These are phyloP conservation scores for Tyrannus savana DNA, from an alignment of 2,113 vertebrate species.

Conservation along the genomic window DNA sequence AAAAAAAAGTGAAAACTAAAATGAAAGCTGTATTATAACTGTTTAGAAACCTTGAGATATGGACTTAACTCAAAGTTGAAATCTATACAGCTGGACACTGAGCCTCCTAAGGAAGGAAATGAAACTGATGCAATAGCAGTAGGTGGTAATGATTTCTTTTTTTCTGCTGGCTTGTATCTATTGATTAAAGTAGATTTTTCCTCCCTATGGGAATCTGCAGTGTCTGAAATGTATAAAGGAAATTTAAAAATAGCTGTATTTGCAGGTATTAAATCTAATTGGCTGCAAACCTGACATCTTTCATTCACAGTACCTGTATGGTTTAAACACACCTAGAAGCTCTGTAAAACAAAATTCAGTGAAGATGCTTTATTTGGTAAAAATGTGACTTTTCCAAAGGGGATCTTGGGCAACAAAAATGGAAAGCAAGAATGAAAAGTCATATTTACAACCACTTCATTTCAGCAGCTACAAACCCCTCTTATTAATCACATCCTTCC, in stretches of 20 bases:
- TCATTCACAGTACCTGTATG: background rate
- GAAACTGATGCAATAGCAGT: background rate
- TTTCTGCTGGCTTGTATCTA: background rate
- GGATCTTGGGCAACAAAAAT: background rate
- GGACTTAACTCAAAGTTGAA: background rate
- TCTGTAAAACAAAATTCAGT: background rate
- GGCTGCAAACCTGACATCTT: background rate
- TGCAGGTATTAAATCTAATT: slow-evolving; percentile 1
- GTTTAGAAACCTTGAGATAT: background rate
- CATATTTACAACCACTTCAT: background rate
- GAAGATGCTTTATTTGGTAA: background rate
- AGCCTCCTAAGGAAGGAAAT: background rate
- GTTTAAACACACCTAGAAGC: background rate
- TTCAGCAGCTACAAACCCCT: background rate
- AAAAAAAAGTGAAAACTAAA: background rate
- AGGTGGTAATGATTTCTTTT: background rate
- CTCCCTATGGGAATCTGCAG: background rate
- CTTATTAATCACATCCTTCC: background rate
- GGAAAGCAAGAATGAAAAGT: background rate
- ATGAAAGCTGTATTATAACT: background rate
- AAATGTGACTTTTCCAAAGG: background rate
- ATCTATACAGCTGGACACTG: background rate
- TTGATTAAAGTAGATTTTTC: slow-evolving; percentile 32
- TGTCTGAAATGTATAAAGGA: slow-evolving; percentile 12
- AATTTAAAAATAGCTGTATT: slow-evolving; percentile 4